These are phyloP conservation scores for Palloptera scutellata DNA, from an alignment of 2,888 invertebrate species.

Conservation along the genomic window DNA sequence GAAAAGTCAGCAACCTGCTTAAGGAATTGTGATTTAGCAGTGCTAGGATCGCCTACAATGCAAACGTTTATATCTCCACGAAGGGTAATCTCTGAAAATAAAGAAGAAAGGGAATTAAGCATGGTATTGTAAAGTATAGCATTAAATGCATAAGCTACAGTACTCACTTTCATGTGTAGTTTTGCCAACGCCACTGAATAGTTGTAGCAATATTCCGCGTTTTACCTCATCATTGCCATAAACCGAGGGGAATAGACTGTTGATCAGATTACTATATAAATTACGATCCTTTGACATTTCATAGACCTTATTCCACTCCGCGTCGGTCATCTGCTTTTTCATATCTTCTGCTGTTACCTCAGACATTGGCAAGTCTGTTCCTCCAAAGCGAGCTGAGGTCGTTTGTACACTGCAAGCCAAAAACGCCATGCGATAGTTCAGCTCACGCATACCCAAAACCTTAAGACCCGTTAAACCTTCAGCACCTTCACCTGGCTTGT, in stretches of 20 bases:
- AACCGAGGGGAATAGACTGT: constrained; percentile 93
- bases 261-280: constrained; percentile 88
- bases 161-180: constrained; percentile 80
- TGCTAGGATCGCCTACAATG: constrained; percentile 98
- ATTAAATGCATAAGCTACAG: no score
- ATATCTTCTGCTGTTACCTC: constrained; percentile 91
- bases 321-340: constrained; percentile 92
- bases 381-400: constrained; percentile 87
- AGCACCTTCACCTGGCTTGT: constrained; percentile 75
- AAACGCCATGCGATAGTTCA: constrained; percentile 88
- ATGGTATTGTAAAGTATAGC: no score
- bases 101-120: background rate
- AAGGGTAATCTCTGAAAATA: constrained; percentile 76
- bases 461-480: constrained; percentile 87
- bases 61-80: constrained; percentile 98
- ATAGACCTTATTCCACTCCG: constrained; percentile 93
- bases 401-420: constrained; percentile 91
- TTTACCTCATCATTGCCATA: constrained; percentile 98
- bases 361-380: constrained; percentile 82
- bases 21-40: constrained; percentile 96
- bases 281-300: constrained; percentile 96
- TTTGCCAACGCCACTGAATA: constrained; percentile 97
- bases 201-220: constrained; percentile 87
- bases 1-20: constrained; percentile 95
- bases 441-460: constrained; percentile 84